Conservation (phyloP, 2,888 invertebrate genomes). For the Dryocosmus kuriphilus region DNA sequence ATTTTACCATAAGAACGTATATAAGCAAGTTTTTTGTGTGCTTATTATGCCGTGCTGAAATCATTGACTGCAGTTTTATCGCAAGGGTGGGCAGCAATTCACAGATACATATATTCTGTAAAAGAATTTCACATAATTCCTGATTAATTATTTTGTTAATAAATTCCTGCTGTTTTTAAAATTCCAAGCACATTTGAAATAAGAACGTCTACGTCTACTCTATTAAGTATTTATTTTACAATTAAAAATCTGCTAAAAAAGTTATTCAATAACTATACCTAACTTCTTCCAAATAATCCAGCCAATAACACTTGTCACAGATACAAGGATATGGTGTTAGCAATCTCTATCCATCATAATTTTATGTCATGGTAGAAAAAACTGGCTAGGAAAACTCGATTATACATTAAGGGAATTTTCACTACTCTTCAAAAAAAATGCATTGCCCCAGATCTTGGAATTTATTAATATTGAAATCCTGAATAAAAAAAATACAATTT, state of each 20-base stretch:
- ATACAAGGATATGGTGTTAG: slow-evolving; percentile 10
- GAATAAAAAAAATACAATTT: background rate
- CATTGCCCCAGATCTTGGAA: background rate
- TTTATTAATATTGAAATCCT: background rate
- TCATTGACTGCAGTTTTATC: background rate
- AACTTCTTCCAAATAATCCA: too few species aligned
- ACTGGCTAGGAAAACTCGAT: background rate
- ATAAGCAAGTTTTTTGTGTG: slow-evolving; percentile 22
- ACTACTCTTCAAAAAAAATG: background rate
- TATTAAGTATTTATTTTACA: too few species aligned
- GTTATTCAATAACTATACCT: too few species aligned
- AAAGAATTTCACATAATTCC: background rate
- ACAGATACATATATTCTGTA: background rate
- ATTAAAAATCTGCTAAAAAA: too few species aligned
- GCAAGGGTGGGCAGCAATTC: slow-evolving; percentile 11
- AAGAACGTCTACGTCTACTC: background rate
- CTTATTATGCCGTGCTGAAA: background rate
- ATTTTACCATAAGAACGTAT: slow-evolving; percentile 12
- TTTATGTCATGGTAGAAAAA: background rate
- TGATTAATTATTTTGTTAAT: too few species aligned
- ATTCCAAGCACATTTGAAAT: too few species aligned
- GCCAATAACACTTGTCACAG: background rate
- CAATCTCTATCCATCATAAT: slow-evolving; percentile 9
- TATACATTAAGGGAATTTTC: background rate
- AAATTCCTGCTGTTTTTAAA: too few species aligned